Conservation (phyloP, 2,113 vertebrate genomes). For the Herpetotheres cachinnans region DNA sequence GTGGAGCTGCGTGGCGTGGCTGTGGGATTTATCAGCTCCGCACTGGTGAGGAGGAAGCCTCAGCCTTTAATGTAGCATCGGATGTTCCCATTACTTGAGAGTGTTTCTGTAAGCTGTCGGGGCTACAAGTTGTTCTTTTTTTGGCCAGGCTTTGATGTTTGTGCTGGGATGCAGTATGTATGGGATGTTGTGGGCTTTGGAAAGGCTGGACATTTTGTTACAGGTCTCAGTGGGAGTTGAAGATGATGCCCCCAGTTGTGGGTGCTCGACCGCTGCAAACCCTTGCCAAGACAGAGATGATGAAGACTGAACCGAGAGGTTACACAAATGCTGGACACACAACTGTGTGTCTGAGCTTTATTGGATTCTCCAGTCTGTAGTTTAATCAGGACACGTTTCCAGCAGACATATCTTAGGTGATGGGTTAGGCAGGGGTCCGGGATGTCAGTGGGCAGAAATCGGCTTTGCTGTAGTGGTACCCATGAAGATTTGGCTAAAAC, state of each 20-base stretch:
- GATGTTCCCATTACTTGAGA: background rate
- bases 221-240: background rate
- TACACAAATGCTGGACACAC: background rate
- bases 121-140: background rate
- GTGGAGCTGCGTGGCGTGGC: background rate
- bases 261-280: fast-evolving
- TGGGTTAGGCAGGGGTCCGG: background rate
- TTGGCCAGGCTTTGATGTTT: background rate
- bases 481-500: background rate
- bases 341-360: background rate
- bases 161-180: fast-evolving
- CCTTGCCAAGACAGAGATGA: background rate
- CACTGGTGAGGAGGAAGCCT: background rate
- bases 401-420: background rate
- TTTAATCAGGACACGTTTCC: background rate
- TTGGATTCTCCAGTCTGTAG: background rate
- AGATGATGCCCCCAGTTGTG: background rate
- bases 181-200: background rate
- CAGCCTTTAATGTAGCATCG: background rate
- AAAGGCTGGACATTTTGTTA: background rate
- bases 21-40: background rate
- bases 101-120: background rate
- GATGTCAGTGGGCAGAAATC: background rate
- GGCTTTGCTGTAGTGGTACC: background rate
- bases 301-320: background rate